Percentiles rank a stretch among this genome's conserved stretches.
These are phyloP conservation scores for Mesoclemmys tuberculata DNA, from an alignment of 2,113 vertebrate genomes.

Conservation along the genomic window DNA sequence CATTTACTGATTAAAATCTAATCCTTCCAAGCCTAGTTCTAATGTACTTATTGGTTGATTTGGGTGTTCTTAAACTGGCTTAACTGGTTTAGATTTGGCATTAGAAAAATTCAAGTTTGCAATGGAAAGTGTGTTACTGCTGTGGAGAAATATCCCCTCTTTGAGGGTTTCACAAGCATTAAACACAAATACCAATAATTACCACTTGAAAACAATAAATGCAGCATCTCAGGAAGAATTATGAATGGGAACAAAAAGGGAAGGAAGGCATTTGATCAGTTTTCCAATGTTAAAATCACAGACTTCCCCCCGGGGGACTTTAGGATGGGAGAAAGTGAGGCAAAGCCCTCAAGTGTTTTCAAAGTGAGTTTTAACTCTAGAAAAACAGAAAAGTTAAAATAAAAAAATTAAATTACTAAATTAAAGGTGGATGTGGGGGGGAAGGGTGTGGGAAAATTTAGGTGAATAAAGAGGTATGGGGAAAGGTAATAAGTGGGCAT, in stretches of 20 bases:
- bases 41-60: background rate
- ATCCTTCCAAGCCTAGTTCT: background rate
- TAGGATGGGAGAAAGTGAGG: background rate
- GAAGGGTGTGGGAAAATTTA: background rate
- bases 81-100: slow-evolving; percentile 49
- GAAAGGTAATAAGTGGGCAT: background rate
- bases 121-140: background rate
- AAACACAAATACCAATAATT: background rate
- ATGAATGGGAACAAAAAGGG: background rate
- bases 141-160: background rate
- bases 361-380: background rate
- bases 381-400: background rate
- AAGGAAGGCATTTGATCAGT: background rate
- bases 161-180: background rate
- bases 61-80: slow-evolving; percentile 41
- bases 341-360: background rate
- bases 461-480: background rate
- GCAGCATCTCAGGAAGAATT: background rate
- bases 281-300: background rate
- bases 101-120: slow-evolving; percentile 24
- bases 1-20: background rate
- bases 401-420: background rate
- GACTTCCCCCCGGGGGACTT: background rate
- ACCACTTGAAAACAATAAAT: background rate
- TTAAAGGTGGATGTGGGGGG: accelerated